phyloP scores from a whole-genome alignment of 2,888 invertebrate species.

The Tenthredo livida region DNA sequence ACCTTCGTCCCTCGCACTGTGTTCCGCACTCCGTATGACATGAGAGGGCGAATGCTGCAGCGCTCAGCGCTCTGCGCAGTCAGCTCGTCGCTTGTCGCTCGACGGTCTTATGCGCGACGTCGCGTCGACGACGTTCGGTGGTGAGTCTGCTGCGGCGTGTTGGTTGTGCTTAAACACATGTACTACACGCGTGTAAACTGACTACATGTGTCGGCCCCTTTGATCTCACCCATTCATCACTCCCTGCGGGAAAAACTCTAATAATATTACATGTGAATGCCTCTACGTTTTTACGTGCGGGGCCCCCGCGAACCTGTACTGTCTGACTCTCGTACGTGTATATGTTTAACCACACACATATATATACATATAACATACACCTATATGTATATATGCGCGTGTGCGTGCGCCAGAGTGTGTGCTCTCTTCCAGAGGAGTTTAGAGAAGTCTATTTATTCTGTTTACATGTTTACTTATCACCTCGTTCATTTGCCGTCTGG shows the following conservation, averaged over 20 bases:
- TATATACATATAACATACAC: no score
- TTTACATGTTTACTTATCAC: conserved; percentile 40
- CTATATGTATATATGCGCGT: no score
- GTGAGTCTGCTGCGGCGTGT: conserved; percentile 34
- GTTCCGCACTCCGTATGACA: neutral
- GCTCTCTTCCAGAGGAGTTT: neutral
- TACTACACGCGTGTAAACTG: conserved; percentile 78
- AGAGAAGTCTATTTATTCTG: conserved; percentile 17
- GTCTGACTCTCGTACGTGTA: conserved; percentile 8
- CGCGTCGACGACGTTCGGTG: neutral
- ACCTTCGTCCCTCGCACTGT: neutral
- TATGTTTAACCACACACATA: neutral
- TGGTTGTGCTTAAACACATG: conserved; percentile 69
- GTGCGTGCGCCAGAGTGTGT: neutral
- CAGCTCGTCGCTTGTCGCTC: conserved; percentile 17
- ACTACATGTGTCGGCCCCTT: conserved; percentile 73
- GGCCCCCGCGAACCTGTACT: conserved; percentile 41
- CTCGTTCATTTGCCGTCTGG: conserved; percentile 16
- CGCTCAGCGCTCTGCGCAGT: conserved; percentile 7
- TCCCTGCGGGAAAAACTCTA: conserved; percentile 75
- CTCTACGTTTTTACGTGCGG: conserved; percentile 45
- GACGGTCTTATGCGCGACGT: neutral
- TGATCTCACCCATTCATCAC: conserved; percentile 77
- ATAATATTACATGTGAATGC: conserved; percentile 69
- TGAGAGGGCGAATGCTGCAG: neutral